Base-by-base conservation (phyloP, 2,797 vertebrate genomes). In the Sebastes iracundus region DNA sequence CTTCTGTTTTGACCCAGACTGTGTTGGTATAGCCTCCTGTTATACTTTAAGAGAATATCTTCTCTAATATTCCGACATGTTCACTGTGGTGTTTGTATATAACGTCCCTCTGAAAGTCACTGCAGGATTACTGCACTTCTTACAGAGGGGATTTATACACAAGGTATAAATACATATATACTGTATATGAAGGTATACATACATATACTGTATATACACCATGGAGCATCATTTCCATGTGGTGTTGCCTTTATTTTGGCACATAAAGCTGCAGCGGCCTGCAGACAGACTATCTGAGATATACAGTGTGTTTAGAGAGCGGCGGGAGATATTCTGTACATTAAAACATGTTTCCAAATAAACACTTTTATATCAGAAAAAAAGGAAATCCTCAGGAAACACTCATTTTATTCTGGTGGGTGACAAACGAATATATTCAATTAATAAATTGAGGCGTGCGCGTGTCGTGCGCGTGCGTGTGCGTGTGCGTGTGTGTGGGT, bases 281-380 rank as follows among this genome's bases (percentile, higher is more conserved):
- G 25, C 79, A 71, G 38, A 16, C 22, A 55, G 7, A 52, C 42
- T 82, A 38, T 38, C 56, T 56, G 75, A 72, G 6, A 64, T 55
- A 61, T 49, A 33, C 33, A 16, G 32, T 13, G 27, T 85, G 78
- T 77, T 53, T 58, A 46, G 23, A 16, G 38, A 33, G 33, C 7
- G 7, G 12, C 11, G 14, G 22, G 11, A 18, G 38, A 65, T 79
- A 77, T 75, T 65, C 71, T 91, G 88, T 82, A 87, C 90, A 89
- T 92, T 86, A 81, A 79, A 87, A 92, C 77, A 83, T 93, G 82
- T 93, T 91, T 93, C 79, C 83, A 92, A 94, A 94, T 95, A 93
- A 94, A 94, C 69, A 69, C 60, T 92, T 92, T 94, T 95, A 87
- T 94, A 92, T 92, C 82, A 66, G 53, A 81, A 73, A 16, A 14